Evolutionary conservation across 2,113 vertebrate species (phyloP), one percentile per base, ranked within the genome.

Genomic region (Oncorhynchus tshawytscha): DNA sequence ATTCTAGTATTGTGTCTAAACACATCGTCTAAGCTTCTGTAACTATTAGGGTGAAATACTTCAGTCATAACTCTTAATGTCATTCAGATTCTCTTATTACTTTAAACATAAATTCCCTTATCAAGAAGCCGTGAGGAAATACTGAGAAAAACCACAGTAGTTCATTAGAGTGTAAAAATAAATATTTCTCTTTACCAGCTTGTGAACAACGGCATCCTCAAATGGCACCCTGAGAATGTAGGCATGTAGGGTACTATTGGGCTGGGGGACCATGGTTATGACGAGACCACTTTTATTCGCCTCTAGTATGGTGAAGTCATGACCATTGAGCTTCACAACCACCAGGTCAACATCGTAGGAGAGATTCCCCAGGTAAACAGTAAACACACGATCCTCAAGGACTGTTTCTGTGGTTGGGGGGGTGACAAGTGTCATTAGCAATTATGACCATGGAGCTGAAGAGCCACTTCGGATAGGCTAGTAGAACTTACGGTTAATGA

Each of bases 151-250:
- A 2, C 5, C 9, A 0, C 7, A 11, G 39, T 45, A 45, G 39
- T 45, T 11, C 2, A 45, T 45, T 11, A 45, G 11, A 34, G 1
- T 2, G 6, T 34, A 8, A 34, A 34, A 0, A 34, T 34, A 45
- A 9, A 2, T 39, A 0, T 2, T 39, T 20, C 5, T 67, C 79
- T 18, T 45, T 34, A 81, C 79, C 73, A 76, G 48, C 18, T 78
- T 81, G 0, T 20, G 3, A 62, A 62, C 59, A 62, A 71, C 0
- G 1, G 84, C 27, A 31, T 89, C 9, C 9, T 45, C 67, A 59
- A 92, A 90, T 0, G 84, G 81, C 29, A 93, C 86, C 67, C 39
- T 79, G 64, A 92, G 39, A 15, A 79, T 87, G 81, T 86, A 92
- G 4, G 79, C 77, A 31, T 74, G 79, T 5, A 54, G 15, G 0